A percentile compares a stretch with the other conserved stretches of the same genome.
These are phyloP conservation scores for Parascotia fuliginaria DNA, from an alignment of 2,888 invertebrate species.

Conservation along the genomic window DNA sequence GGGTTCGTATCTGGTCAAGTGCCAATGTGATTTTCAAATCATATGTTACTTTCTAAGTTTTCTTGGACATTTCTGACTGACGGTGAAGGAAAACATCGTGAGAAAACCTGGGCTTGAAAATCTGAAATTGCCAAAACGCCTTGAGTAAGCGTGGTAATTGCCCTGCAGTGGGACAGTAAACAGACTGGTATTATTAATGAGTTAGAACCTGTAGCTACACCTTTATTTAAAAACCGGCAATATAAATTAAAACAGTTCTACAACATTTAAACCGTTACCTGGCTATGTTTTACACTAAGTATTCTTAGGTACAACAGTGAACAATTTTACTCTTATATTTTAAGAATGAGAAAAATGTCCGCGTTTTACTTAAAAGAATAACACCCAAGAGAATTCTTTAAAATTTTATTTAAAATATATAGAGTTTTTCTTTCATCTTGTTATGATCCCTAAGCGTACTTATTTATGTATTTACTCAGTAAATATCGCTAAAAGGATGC, in stretches of 20 bases:
- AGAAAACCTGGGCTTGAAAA: no score
- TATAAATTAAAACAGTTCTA: slow-evolving; percentile 29
- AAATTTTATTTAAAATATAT: slow-evolving; percentile 1
- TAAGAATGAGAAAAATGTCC: slow-evolving; percentile 20
- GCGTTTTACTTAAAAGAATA: slow-evolving; percentile 8
- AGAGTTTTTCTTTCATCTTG: not conserved
- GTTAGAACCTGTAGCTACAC: no score
- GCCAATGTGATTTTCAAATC: no score
- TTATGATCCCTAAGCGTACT: not conserved
- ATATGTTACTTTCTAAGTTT: no score
- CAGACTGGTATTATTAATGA: no score
- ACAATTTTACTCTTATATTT: slow-evolving; percentile 16
- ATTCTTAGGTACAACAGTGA: not conserved
- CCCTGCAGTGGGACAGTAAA: not conserved
- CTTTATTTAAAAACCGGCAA: not conserved
- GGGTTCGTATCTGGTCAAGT: no score
- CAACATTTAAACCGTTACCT: not conserved
- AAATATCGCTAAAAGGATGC: no score
- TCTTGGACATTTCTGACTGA: no score
- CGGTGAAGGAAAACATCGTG: no score
- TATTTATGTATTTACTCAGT: not conserved
- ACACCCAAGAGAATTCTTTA: not conserved
- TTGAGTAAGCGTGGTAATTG: no score
- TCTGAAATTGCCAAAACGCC: no score
- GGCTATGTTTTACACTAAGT: not conserved